Conservation (phyloP, 1,140 invertebrate species). For the Hypsibius dujardini region DNA sequence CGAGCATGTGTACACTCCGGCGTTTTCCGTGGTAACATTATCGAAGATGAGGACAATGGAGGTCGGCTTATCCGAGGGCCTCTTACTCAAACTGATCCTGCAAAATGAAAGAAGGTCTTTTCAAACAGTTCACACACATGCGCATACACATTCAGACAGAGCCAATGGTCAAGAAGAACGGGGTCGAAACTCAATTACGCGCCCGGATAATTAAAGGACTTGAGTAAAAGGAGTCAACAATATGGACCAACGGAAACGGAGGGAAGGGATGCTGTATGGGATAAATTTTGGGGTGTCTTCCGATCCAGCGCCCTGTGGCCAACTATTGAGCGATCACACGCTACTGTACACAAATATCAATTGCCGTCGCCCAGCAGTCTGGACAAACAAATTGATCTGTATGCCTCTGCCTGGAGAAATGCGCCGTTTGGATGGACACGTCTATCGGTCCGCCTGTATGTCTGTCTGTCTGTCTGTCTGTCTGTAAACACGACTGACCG, state of each 20-base stretch:
- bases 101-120: neutral
- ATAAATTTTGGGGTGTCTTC: too few species aligned
- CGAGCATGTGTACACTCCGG: slow-evolving; percentile 29
- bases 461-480: neutral
- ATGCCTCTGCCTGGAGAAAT: too few species aligned
- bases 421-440: too few species aligned
- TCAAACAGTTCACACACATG: too few species aligned
- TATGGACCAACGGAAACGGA: neutral
- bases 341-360: slow-evolving; percentile 7
- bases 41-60: slow-evolving; percentile 29
- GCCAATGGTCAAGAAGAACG: neutral
- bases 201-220: slow-evolving; percentile 14
- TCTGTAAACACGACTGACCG: neutral
- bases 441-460: too few species aligned
- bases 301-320: neutral
- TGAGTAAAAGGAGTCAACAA: neutral
- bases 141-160: too few species aligned
- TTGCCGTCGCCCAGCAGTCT: neutral
- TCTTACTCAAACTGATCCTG: neutral
- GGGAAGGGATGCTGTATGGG: too few species aligned
- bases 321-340: slow-evolving; percentile 7
- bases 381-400: neutral
- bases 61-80: slow-evolving; percentile 20
- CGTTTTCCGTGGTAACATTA: slow-evolving; percentile 27
- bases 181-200: neutral